These are phyloP conservation scores for Drosophila paranaensis DNA, from an alignment of 2,888 invertebrate species.

Conservation along the genomic window DNA sequence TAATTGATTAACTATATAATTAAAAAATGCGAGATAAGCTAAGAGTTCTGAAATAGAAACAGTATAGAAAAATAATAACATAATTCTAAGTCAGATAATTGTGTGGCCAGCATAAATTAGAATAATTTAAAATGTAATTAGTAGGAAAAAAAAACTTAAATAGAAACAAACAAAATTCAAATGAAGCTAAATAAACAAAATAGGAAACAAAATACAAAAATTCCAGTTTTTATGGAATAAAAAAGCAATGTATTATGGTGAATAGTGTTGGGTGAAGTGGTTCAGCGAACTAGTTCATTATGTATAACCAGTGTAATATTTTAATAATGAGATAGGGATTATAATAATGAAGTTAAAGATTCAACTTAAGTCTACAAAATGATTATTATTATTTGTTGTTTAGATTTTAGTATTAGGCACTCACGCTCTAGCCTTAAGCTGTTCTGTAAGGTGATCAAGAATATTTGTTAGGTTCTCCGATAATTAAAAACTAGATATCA, in stretches of 20 bases:
- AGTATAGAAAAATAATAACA: too few relatives aligned
- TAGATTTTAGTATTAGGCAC: not conserved
- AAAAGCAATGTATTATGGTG: not conserved
- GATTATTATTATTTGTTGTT: not conserved
- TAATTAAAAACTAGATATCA: constrained; percentile 19
- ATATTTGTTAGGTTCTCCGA: not conserved
- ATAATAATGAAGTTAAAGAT: not conserved
- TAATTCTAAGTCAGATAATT: not conserved
- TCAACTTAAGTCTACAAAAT: not conserved
- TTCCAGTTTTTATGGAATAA: not conserved
- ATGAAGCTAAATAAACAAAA: not conserved
- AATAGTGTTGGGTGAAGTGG: not conserved
- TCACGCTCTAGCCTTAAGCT: not conserved
- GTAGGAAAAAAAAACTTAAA: not conserved
- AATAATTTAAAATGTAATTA: constrained; percentile 1
- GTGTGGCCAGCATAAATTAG: not conserved
- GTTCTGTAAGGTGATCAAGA: constrained; percentile 4
- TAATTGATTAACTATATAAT: too few relatives aligned
- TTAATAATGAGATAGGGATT: not conserved
- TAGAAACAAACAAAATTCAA: not conserved
- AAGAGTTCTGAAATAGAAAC: too few relatives aligned
- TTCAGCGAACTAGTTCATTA: not conserved
- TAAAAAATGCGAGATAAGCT: too few relatives aligned
- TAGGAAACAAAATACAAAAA: not conserved
- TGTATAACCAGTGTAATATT: not conserved